phyloP scores from a whole-genome alignment of 2,113 vertebrate genomes.

The Chlamydotis undulata region DNA sequence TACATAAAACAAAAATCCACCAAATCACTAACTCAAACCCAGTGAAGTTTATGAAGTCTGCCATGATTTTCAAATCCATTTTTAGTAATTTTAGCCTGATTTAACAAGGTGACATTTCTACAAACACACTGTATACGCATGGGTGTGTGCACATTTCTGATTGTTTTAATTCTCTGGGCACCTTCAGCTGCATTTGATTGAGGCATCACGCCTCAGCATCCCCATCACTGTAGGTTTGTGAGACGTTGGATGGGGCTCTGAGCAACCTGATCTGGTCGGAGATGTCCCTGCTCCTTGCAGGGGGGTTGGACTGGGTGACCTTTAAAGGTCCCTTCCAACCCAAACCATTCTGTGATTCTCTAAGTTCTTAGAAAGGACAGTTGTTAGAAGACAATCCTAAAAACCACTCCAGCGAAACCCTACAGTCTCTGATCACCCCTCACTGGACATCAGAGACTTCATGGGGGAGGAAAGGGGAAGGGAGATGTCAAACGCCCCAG shows the following conservation, averaged over 20 bases:
- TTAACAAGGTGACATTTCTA: not conserved
- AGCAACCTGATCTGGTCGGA: too few relatives aligned
- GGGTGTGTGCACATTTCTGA: not conserved
- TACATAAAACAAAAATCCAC: not conserved
- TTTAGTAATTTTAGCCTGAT: not conserved
- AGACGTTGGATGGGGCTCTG: not conserved
- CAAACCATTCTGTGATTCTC: too few relatives aligned
- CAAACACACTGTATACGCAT: not conserved
- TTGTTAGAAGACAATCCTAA: not conserved
- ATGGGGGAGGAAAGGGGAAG: not conserved
- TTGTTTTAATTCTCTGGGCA: not conserved
- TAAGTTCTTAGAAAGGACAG: not conserved
- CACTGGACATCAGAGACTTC: not conserved
- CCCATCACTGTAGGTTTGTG: not conserved
- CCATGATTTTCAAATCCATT: not conserved
- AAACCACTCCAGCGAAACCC: not conserved
- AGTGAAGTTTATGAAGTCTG: not conserved
- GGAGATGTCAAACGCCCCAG: not conserved
- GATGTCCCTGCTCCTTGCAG: too few relatives aligned
- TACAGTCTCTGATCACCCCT: not conserved
- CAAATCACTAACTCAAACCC: not conserved
- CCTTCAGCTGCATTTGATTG: not conserved
- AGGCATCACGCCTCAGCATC: not conserved
- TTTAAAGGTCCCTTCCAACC: too few relatives aligned
- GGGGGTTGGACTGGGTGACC: too few relatives aligned